phyloP scores from a whole-genome alignment of 2,113 vertebrate genomes.

The Archocentrus centrarchus region DNA sequence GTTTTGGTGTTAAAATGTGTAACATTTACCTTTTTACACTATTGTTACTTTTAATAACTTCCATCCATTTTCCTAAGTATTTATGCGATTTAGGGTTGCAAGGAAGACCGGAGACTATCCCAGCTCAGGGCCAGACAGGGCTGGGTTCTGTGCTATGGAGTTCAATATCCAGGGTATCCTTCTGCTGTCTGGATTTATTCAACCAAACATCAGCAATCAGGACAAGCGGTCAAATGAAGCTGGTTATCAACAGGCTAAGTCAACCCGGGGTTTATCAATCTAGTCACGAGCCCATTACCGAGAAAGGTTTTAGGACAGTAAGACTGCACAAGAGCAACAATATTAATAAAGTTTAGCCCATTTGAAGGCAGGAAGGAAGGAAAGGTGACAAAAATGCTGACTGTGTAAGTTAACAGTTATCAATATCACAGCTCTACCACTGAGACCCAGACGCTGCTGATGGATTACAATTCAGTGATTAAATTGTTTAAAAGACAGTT shows the following conservation, averaged over 20 bases:
- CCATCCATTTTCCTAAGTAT: accelerated
- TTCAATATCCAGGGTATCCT: no score
- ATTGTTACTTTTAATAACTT: not conserved
- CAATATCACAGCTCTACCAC: not conserved
- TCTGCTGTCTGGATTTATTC: no score
- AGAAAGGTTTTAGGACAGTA: no score
- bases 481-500: not conserved
- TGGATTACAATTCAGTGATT: not conserved
- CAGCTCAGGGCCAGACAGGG: no score
- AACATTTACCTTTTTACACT: not conserved
- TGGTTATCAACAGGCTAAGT: no score
- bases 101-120: no score
- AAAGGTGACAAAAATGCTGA: accelerated
- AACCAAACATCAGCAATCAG: no score
- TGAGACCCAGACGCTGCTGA: not conserved
- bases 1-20: not conserved
- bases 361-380: not conserved
- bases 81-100: not conserved
- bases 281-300: no score
- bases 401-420: accelerated
- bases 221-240: no score
- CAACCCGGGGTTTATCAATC: no score
- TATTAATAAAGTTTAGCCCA: not conserved
- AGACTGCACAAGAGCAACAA: no score
- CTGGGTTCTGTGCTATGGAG: no score